Evolutionary conservation across 2,888 invertebrate genomes (phyloP), one percentile per base, ranked within the genome.

Genomic region (Drosophila pseudotakahashii): DNA sequence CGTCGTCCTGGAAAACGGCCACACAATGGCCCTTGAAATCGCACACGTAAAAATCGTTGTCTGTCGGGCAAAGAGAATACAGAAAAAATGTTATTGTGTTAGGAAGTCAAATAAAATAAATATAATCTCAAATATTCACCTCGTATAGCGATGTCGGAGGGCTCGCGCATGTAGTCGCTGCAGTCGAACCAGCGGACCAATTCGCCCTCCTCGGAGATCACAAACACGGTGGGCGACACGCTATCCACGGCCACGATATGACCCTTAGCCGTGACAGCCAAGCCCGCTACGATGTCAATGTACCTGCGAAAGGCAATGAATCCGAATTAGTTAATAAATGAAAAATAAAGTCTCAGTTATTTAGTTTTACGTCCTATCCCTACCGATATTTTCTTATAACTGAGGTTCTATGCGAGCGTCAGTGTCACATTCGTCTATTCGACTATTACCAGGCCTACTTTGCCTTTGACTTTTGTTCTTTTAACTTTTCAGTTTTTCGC

Each of bases 21-120:
- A 98, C 98, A 92, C 98, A 98, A 93, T 98, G 98, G 57, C 98
- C 98, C 93, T 99, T 99, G 92, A 98, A 99, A 93, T 99, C 98
- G 92, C 98, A 99, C 70, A 99, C 98, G 93, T 97, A 99, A 92
- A 97, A 98, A 92, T 97, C 97, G 91, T 96, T 96, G 89, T 97
- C 97, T 97, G 32, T 2, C 9, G 16, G 30, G 14, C 2, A 47
- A 32, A 30, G 34, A 6, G 26, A 26, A 23, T 3, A 4, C 26
- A 19, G 34, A 3, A 34, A 26, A 1, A 30, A 9, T 14, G 41
- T 23, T n/a, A 10, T 34, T 34, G 10, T 34, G 11, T 11, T 11
- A 11, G 5, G 7, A 30, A 30, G 7, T 30, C 30, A 30, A 30
- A 30, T 30, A 30, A 30, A 30, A 30, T 30, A 30, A 0, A 6